Conservation (phyloP, 2,888 invertebrate genomes). For the Euphydryas editha region DNA sequence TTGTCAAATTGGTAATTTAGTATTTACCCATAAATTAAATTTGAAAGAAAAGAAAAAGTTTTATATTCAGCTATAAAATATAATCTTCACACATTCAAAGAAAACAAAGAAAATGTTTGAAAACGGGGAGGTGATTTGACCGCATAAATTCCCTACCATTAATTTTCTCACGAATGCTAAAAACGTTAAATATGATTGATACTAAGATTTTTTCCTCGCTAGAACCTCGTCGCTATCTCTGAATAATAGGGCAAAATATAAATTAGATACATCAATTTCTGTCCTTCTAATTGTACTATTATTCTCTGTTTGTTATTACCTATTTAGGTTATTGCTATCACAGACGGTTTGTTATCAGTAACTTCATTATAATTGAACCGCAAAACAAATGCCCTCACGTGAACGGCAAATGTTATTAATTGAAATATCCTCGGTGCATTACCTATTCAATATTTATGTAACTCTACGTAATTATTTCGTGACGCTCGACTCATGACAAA, state of each 20-base stretch:
- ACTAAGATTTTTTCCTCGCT: conserved; percentile 26
- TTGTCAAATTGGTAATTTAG: neutral
- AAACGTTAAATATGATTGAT: conserved; percentile 36
- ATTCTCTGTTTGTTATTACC: conserved; percentile 38
- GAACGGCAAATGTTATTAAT: conserved; percentile 54
- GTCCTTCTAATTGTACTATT: conserved; percentile 39
- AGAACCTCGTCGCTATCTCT: conserved; percentile 35
- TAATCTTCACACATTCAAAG: conserved; percentile 1
- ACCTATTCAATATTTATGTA: conserved; percentile 52
- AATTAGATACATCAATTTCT: conserved; percentile 41
- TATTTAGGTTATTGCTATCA: conserved; percentile 42
- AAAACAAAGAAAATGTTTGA: conserved; percentile 4
- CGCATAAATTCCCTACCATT: conserved; percentile 26
- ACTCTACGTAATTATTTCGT: conserved; percentile 54
- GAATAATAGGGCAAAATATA: conserved; percentile 37
- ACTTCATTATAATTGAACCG: conserved; percentile 43
- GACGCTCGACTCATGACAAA: conserved; percentile 48
- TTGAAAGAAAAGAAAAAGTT: neutral
- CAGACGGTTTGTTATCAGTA: conserved; percentile 41
- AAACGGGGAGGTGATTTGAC: conserved; percentile 7
- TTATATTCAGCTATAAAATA: neutral
- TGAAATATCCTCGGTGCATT: conserved; percentile 51
- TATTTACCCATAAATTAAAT: neutral
- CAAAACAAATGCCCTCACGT: conserved; percentile 47
- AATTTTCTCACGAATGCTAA: conserved; percentile 24